Conservation (phyloP, 2,888 invertebrate genomes). For the Tachina grossa region DNA sequence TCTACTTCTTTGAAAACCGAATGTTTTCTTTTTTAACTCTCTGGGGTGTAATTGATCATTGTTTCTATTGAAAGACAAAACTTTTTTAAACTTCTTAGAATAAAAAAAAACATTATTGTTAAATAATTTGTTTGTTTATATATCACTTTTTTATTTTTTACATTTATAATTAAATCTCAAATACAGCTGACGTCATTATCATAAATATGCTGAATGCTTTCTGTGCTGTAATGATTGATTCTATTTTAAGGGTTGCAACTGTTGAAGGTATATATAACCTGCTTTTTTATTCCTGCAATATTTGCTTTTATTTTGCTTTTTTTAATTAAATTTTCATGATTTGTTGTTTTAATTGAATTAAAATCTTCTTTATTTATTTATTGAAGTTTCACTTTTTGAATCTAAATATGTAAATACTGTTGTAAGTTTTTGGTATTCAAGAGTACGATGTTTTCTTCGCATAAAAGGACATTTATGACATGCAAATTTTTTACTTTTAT, state of each 20-base stretch:
- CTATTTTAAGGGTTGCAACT: slow-evolving; percentile 52
- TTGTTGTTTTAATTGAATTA: slow-evolving; percentile 49
- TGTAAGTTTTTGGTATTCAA: too few relatives aligned
- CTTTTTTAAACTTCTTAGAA: slow-evolving; percentile 18
- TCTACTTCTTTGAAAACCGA: background rate
- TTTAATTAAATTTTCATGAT: slow-evolving; percentile 67
- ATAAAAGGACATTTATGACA: too few relatives aligned
- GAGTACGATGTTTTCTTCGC: too few relatives aligned
- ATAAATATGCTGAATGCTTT: slow-evolving; percentile 26
- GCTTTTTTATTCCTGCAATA: background rate
- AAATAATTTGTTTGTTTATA: slow-evolving; percentile 69
- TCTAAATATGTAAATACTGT: too few relatives aligned
- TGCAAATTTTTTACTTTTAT: too few relatives aligned
- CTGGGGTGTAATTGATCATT: slow-evolving; percentile 73
- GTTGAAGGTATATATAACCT: slow-evolving; percentile 59
- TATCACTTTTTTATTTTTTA: slow-evolving; percentile 39
- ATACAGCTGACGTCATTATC: slow-evolving; percentile 74
- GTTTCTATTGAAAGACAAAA: slow-evolving; percentile 30
- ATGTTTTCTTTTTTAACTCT: slow-evolving; percentile 46
- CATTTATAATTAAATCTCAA: slow-evolving; percentile 75
- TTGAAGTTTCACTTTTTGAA: too few relatives aligned
- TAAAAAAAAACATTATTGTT: slow-evolving; percentile 45
- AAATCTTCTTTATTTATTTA: background rate
- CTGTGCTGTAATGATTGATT: slow-evolving; percentile 34
- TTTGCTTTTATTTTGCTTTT: slow-evolving; percentile 25